Conservation (phyloP, 2,797 vertebrate species). For the Sciurus vulgaris region DNA sequence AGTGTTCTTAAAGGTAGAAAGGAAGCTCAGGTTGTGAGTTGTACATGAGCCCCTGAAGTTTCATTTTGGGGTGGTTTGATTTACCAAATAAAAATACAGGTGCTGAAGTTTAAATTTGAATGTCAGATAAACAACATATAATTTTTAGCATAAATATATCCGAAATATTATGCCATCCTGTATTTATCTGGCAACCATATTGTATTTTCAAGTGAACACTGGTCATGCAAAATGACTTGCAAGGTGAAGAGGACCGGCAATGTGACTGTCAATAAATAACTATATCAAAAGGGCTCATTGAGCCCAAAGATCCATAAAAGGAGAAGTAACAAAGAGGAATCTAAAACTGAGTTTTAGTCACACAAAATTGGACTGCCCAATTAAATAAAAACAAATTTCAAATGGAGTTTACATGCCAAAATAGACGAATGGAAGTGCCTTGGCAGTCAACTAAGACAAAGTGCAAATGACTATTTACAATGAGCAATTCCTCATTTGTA, state of each 20-base stretch:
- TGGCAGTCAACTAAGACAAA: not conserved
- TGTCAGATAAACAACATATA: not conserved
- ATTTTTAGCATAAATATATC: not conserved
- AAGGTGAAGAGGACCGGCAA: not conserved
- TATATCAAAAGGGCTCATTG: not conserved
- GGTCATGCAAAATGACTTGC: not conserved
- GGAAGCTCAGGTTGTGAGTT: not conserved
- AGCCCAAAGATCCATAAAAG: not conserved
- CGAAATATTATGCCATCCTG: not conserved
- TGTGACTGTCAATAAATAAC: not conserved
- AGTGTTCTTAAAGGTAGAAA: not conserved
- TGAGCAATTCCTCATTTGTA: not conserved
- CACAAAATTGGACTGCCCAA: not conserved
- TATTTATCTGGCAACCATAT: not conserved
- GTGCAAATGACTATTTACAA: no score
- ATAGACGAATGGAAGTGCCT: not conserved
- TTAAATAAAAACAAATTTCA: not conserved
- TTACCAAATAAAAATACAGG: constrained; percentile 22
- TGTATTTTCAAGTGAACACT: not conserved
- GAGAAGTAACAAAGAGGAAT: not conserved
- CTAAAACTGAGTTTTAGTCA: not conserved
- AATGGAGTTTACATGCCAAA: not conserved
- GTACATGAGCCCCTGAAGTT: not conserved
- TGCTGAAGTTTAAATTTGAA: not conserved
- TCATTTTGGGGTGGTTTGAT: not conserved